Evolutionary conservation across 2,888 invertebrate genomes (phyloP).

Genomic region (Apodemia mormo): DNA sequence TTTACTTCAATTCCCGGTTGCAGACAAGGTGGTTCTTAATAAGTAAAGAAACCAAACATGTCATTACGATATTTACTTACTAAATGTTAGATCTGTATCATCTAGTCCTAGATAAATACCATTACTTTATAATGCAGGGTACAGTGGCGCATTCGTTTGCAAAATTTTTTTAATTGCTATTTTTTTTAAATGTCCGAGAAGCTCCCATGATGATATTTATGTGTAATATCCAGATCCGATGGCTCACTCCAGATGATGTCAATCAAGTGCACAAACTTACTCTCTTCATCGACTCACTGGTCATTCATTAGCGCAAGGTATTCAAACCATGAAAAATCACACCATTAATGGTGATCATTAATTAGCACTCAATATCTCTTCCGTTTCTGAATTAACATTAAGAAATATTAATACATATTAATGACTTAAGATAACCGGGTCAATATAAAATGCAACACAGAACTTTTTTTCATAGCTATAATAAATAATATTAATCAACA

Average conservation of each 20-base stretch:
- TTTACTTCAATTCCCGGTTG: too few relatives aligned
- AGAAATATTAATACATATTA: conserved; percentile 1
- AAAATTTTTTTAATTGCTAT: too few relatives aligned
- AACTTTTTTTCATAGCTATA: neutral
- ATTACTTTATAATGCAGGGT: too few relatives aligned
- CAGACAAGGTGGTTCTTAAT: too few relatives aligned
- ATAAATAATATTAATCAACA: neutral
- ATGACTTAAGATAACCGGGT: neutral
- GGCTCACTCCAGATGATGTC: conserved; percentile 95
- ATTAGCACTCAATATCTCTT: conserved; percentile 1
- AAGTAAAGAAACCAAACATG: too few relatives aligned
- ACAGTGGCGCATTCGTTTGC: too few relatives aligned
- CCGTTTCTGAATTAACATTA: neutral
- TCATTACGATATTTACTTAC: too few relatives aligned
- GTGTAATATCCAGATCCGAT: conserved; percentile 77
- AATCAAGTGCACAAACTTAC: conserved; percentile 92
- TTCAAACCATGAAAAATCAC: neutral
- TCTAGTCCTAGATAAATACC: too few relatives aligned
- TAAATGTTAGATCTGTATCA: too few relatives aligned
- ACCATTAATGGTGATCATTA: neutral
- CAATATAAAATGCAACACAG: neutral
- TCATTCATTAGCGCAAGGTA: neutral
- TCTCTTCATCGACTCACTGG: conserved; percentile 94
- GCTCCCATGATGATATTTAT: too few relatives aligned
- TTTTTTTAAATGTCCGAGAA: too few relatives aligned